Evolutionary conservation across 2,113 vertebrate species (phyloP), one percentile per base, ranked within the genome.

Genomic region (Microtus montanus): DNA sequence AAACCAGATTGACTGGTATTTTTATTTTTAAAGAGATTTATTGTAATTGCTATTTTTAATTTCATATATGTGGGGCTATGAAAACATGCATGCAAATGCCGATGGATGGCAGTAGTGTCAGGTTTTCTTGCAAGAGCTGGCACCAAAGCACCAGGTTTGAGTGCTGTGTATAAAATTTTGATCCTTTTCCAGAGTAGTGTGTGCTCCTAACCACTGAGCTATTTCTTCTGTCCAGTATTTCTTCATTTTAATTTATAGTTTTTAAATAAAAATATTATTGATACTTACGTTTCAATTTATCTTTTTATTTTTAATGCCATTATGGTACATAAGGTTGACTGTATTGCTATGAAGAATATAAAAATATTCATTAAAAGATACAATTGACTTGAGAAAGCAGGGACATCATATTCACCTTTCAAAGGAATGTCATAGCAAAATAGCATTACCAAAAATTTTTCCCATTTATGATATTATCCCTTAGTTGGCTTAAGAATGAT

Each of bases 241-340:
- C 17, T 61, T 91, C 14, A 87, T 89, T 91, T 73, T 33, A 64
- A 49, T 74, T 78, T 4, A 82, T 1, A 63, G 66, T 87, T 68
- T 44, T n/a, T 63, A 95, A 92, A 5, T 49, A 52, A 94, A 79
- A 44, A 85, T 79, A 73, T 0, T n/a, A 47, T 10, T 68, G 79
- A 78, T 86, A 83, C 5, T 61, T 0, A n/a, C 15, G 4, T 58
- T 89, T 89, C n/a, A 75, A 2, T 73, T 52, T 0, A 52, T 11
- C 70, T 92, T 91, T 95, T 58, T 63, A 47, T 71, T 89, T 78
- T 86, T 5, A 82, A 71, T 30, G 41, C 4, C 47, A 49, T 17
- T 63, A 3, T 93, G 38, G 3, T 84, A 83, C 5, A 47, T 84
- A 89, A 47, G 12, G 52, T 77, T 1, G 10, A 33, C 4, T 7